These are phyloP conservation scores for Charanyca ferruginea DNA, from an alignment of 2,888 invertebrate species.

Conservation along the genomic window DNA sequence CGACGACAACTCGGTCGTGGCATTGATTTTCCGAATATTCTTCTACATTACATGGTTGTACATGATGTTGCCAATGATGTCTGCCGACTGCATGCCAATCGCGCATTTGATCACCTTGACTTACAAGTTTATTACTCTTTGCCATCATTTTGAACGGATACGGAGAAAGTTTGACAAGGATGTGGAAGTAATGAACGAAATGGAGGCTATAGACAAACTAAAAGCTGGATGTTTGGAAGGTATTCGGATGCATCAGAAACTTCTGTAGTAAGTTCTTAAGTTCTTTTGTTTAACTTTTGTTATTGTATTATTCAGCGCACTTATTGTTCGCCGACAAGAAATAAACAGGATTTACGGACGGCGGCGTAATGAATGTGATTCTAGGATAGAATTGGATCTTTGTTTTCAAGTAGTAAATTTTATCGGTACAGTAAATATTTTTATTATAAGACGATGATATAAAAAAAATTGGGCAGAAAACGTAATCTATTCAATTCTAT, in stretches of 20 bases:
- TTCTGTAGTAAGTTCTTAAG: constrained; percentile 80
- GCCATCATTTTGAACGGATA: constrained; percentile 78
- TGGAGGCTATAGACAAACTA: constrained; percentile 72
- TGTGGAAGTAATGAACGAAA: constrained; percentile 66
- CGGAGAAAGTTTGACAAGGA: constrained; percentile 74
- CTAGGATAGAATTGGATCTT: constrained; percentile 32
- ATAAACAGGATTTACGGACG: constrained; percentile 53
- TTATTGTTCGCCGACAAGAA: constrained; percentile 52
- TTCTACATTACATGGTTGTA: constrained; percentile 85
- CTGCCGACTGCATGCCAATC: constrained; percentile 85
- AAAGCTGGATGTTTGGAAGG: constrained; percentile 79
- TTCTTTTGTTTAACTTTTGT: constrained; percentile 48
- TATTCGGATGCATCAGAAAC: constrained; percentile 82
- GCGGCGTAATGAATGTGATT: constrained; percentile 48
- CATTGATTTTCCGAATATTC: constrained; percentile 78
- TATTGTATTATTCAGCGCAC: constrained; percentile 49
- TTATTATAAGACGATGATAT: no score
- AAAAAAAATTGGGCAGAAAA: constrained; percentile 9
- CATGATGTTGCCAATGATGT: constrained; percentile 88
- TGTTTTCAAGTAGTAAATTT: constrained; percentile 36
- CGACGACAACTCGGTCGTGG: constrained; percentile 74
- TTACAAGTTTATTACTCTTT: constrained; percentile 82
- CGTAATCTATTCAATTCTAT: constrained; percentile 10
- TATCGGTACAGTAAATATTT: constrained; percentile 22
- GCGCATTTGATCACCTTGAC: constrained; percentile 80